Conservation (phyloP, 2,888 invertebrate species). For the Oxytorus armatus region DNA sequence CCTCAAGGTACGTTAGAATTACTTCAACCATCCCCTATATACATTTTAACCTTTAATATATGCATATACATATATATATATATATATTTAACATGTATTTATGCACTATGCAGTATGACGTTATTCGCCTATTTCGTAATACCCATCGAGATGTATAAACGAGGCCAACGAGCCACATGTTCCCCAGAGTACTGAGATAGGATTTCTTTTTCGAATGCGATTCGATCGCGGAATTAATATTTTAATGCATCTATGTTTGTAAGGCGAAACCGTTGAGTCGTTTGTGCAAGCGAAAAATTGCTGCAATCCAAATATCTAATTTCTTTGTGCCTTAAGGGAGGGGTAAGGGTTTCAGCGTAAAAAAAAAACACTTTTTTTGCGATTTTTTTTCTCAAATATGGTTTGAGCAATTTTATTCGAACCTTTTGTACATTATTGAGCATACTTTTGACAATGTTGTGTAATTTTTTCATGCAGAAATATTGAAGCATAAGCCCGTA, state of each 20-base stretch:
- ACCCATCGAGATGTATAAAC: slow-evolving; percentile 29
- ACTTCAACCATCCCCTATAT: not conserved
- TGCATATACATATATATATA: not conserved
- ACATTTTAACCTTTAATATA: not conserved
- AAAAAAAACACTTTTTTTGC: not conserved
- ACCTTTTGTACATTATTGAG: no score
- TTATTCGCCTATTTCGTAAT: slow-evolving; percentile 48
- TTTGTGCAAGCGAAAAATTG: not conserved
- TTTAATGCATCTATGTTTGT: slow-evolving; percentile 10
- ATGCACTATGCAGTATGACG: slow-evolving; percentile 1
- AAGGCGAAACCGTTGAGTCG: not conserved
- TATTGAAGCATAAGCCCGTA: no score
- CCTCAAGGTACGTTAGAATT: slow-evolving; percentile 84
- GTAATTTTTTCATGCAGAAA: no score
- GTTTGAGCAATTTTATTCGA: no score
- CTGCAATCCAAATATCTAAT: not conserved
- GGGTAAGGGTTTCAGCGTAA: not conserved
- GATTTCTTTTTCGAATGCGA: slow-evolving; percentile 44
- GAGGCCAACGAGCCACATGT: slow-evolving; percentile 44
- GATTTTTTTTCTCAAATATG: no score
- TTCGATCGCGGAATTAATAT: slow-evolving; percentile 40
- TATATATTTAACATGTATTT: slow-evolving; percentile 6
- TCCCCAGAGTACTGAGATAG: slow-evolving; percentile 14
- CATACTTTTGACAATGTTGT: no score
- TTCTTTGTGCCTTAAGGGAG: not conserved